Conservation (phyloP, 2,797 vertebrate genomes). For the Buceros bicornis region DNA sequence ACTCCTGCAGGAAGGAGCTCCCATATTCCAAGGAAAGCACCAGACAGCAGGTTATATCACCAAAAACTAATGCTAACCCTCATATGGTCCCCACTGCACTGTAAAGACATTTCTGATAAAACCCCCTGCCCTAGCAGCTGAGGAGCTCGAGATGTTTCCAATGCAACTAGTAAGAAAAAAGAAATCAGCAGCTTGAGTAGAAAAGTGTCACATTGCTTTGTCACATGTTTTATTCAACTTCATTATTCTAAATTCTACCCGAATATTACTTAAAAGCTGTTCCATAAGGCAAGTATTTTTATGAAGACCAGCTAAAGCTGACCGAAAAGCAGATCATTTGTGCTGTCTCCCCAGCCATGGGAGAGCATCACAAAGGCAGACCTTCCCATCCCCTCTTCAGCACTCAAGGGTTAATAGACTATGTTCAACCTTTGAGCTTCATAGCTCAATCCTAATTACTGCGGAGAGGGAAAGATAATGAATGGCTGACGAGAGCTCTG, state of each 20-base stretch:
- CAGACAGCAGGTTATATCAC: not conserved
- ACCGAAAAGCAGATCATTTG: not conserved
- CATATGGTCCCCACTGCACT: rapidly evolving
- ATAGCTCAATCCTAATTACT: not conserved
- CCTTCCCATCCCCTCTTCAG: not conserved
- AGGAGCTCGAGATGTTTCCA: not conserved
- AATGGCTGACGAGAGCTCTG: not conserved
- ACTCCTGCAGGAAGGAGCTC: not conserved
- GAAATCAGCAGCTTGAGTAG: not conserved
- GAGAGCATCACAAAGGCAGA: not conserved
- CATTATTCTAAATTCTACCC: not conserved
- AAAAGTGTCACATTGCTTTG: not conserved
- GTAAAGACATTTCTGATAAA: not conserved
- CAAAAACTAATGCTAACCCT: not conserved
- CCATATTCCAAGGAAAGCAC: not conserved
- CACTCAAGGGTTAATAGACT: not conserved
- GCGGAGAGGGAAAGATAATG: not conserved
- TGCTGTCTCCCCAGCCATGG: not conserved
- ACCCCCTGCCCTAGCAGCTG: not conserved
- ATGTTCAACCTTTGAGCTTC: not conserved
- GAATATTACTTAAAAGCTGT: not conserved
- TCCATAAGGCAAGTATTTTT: not conserved
- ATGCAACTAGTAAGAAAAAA: not conserved
- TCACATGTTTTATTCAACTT: not conserved
- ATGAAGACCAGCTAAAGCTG: not conserved